Base-by-base conservation (phyloP, 2,113 vertebrate genomes). In the Poeciliopsis occidentalis region DNA sequence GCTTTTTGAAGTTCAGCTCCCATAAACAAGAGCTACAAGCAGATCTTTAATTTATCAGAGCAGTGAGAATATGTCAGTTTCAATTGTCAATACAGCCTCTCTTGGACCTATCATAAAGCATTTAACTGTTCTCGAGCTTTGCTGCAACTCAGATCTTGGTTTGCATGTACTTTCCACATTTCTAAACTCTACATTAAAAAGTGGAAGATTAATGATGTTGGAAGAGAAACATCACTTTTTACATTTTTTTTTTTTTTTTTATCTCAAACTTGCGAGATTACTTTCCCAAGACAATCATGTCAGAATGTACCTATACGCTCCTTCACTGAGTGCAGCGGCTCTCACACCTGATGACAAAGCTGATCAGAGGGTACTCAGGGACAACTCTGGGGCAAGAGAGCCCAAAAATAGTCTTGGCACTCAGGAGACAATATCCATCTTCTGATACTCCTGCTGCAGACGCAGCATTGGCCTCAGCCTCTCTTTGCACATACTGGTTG, bases 321-420 rank as follows among this genome's bases (percentile, higher is more conserved):
- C 67, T 80, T 62, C 44, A 41, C 39, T 73, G 71, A 71, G 80
- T 86, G 85, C 81, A 79, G 74, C 83, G 57, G 71, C 81, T 84
- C 78, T 82, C 76, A 65, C 82, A 87, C 85, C 84, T 87, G 85
- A 92, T 91, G 91, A 89, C 84, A 90, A 82, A 85, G 89, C 88
- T 85, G 87, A 90, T 91, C 88, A 90, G 85, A 89, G 86, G 85
- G 64, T 85, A 80, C 86, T 72, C 75, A 76, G 88, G 87, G 87
- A 90, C 84, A 68, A 79, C 73, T 82, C 88, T 80, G 84, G 75
- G 75, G 64, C 83, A 81, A 68, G 26, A 78, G 44, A 63, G 87
- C 89, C 87, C 74, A 91, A 93, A 57, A 93, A 91, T 91, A 90
- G 86, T 87, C 60, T 92, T 92, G 92, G 89, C 92, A 92, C 79